phyloP scores from a whole-genome alignment of 2,797 vertebrate species.

The Antennarius maculatus region DNA sequence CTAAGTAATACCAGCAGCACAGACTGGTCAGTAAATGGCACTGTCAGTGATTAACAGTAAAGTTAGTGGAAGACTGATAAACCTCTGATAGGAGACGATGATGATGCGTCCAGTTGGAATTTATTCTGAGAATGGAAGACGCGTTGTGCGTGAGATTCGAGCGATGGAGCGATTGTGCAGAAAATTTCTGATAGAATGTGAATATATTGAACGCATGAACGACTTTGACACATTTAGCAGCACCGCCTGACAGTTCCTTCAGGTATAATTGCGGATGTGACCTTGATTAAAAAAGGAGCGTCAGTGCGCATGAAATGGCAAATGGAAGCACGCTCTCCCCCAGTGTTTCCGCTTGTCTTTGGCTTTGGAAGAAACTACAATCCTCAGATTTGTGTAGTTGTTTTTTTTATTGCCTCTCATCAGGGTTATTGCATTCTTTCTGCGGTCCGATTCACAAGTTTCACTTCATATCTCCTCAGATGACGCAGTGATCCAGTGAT shows the following conservation, averaged over 20 bases:
- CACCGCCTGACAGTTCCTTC: not conserved
- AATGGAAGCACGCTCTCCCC: conserved; percentile 40
- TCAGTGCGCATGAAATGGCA: conserved; percentile 37
- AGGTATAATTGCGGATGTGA: conserved; percentile 2
- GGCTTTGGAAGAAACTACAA: conserved; percentile 37
- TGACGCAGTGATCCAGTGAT: not conserved
- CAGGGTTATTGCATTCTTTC: conserved; percentile 45
- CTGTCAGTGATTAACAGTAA: conserved; percentile 3
- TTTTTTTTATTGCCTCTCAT: conserved; percentile 33
- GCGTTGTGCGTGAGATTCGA: conserved; percentile 4
- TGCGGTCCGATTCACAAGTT: not conserved
- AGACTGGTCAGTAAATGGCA: conserved; percentile 4
- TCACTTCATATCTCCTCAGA: not conserved
- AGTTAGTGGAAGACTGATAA: conserved; percentile 48
- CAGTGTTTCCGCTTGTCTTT: conserved; percentile 37
- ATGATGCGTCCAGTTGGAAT: conserved; percentile 9
- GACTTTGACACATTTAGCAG: conserved; percentile 1
- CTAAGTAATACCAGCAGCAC: conserved; percentile 6
- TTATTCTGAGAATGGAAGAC: conserved; percentile 47
- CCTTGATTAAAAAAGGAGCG: conserved; percentile 18
- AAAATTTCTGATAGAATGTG: conserved; percentile 10
- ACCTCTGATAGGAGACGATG: not conserved
- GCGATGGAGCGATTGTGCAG: conserved; percentile 14
- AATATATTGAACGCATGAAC: conserved; percentile 11
- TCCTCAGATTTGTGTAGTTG: conserved; percentile 9